These are phyloP conservation scores for Druon quercuslanigerum DNA, from an alignment of 1,140 invertebrate species.

Conservation along the genomic window DNA sequence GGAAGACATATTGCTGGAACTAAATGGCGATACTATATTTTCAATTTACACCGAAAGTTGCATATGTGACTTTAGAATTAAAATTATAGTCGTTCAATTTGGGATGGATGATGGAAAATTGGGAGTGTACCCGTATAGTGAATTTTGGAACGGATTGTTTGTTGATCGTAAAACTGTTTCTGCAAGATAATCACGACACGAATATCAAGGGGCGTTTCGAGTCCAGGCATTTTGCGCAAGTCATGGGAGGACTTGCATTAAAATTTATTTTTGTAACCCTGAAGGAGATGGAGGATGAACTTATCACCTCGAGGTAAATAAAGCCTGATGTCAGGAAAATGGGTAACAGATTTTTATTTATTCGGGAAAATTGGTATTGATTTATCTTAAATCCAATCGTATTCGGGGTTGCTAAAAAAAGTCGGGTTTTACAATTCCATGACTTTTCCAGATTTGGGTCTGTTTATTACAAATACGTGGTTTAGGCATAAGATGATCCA, in stretches of 20 bases:
- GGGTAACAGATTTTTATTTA: not conserved
- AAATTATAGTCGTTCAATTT: not conserved
- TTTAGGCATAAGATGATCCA: too few relatives aligned
- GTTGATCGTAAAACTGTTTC: constrained; percentile 44
- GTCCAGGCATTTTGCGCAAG: constrained; percentile 23
- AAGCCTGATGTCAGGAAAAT: not conserved
- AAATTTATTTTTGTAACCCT: not conserved
- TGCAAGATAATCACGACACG: constrained; percentile 38
- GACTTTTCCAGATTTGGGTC: too few relatives aligned
- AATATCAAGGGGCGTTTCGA: constrained; percentile 37
- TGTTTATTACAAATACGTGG: too few relatives aligned
- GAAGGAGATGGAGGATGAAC: not conserved
- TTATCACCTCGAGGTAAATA: not conserved
- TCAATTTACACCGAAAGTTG: not conserved
- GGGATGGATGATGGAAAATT: not conserved
- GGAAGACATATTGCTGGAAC: too few relatives aligned
- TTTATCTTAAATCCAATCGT: too few relatives aligned
- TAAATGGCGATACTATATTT: not conserved
- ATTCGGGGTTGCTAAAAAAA: too few relatives aligned
- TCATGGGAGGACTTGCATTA: not conserved
- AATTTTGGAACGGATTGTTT: constrained; percentile 8
- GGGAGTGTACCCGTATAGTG: not conserved
- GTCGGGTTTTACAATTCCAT: too few relatives aligned
- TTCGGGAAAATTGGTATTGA: not conserved
- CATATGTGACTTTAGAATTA: not conserved